Percentiles rank a stretch among this genome's conserved stretches.
Conservation (phyloP, 2,113 vertebrate species). For the Dolichallabes microphthalmus region DNA sequence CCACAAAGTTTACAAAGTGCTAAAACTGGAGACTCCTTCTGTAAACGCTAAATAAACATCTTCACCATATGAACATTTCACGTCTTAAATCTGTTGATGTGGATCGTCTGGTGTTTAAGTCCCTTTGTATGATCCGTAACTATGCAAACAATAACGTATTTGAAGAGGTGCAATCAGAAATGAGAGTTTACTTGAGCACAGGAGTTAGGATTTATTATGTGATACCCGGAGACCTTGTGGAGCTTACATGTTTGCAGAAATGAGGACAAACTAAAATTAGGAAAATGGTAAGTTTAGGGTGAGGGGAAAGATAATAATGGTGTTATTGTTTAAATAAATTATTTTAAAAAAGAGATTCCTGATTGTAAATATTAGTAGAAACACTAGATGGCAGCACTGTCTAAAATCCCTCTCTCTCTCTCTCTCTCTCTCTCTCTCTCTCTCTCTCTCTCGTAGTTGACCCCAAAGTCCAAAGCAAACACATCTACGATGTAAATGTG, state of each 20-base stretch:
- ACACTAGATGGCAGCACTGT: constrained; percentile 64
- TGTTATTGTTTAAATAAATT: not conserved
- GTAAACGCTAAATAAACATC: not conserved
- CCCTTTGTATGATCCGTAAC: not conserved
- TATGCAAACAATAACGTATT: not conserved
- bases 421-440: not conserved
- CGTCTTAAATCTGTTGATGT: not conserved
- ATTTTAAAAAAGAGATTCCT: not conserved
- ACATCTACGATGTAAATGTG: constrained; percentile 45
- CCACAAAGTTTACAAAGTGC: no score
- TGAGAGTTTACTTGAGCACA: not conserved
- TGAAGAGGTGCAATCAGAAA: not conserved
- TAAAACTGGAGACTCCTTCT: not conserved
- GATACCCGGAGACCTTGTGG: not conserved
- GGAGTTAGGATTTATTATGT: not conserved
- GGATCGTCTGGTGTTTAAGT: not conserved
- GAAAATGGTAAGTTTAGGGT: not conserved
- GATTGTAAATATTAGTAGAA: constrained; percentile 18
- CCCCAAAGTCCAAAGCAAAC: constrained; percentile 28
- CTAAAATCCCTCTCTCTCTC: constrained; percentile 22
- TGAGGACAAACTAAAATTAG: not conserved
- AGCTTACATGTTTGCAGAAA: not conserved
- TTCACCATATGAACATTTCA: not conserved
- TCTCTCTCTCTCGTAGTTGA: not conserved
- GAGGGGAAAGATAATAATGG: not conserved